Evolutionary conservation across 30 jellyfish, hydroid and myxozoan genomes (phyloP), one percentile per base, ranked within the genome.

Genomic region (Chironex yamaguchii): DNA sequence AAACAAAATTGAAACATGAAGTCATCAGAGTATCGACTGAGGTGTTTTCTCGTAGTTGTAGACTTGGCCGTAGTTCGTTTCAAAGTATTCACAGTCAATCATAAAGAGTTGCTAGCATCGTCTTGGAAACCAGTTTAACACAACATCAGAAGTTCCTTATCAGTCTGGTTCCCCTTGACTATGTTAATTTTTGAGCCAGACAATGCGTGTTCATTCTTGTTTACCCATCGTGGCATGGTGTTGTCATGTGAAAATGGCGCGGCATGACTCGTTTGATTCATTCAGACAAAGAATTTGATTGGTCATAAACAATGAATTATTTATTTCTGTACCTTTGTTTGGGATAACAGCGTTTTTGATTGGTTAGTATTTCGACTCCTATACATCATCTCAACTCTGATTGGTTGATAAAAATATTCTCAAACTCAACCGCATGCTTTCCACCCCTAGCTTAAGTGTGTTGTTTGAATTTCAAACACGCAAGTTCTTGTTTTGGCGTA

Each of bases 171-270:
- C n/a, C n/a, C n/a, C n/a, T n/a, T n/a, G n/a, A n/a, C n/a, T n/a
- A n/a, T n/a, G n/a, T n/a, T n/a, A n/a, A n/a, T n/a, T n/a, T n/a
- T n/a, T n/a, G n/a, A n/a, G n/a, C 58, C 58, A 42, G 58, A 42
- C 58, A 42, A 42, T 42, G 58, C 58, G 58, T 42, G 58, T 42
- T 42, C 58, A 6, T 42, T 42, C 58, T 17, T 42, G 58, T 42
- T 42, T 42, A 42, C 58, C 17, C 58, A 42, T 42, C 58, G 58
- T 42, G 58, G 58, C 58, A 42, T 42, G 58, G 58, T 42, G 58
- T 42, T 42, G 58, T 42, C 58, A 42, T 42, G 58, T 42, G 58
- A 42, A 42, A 42, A 42, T 42, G 58, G 58, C 58, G 58, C 58
- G 58, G 58, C 58, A 42, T 42, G 58, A 42, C 13, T 42, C 58